Base-by-base conservation (phyloP, 2,797 vertebrate genomes). In the Sternotherus odoratus region DNA sequence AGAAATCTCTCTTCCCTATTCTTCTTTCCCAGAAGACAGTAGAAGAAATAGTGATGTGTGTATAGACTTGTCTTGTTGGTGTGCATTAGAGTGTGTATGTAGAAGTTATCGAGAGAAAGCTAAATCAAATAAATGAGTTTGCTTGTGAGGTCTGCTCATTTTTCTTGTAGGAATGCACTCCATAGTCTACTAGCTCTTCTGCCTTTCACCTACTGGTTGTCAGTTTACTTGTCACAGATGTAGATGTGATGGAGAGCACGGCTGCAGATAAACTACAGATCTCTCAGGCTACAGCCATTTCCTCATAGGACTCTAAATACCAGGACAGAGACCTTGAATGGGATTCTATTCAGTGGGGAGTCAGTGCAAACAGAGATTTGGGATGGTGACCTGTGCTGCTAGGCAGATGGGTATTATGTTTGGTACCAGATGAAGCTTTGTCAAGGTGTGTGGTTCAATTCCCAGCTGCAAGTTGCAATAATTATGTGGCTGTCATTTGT, bases 381-480 rank as follows among this genome's bases (percentile, higher is more conserved):
- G 50, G 48, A 94, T 82, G 19, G 56, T 24, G 24, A 74, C 39
- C 12, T 28, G 12, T 74, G 26, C 13, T 46, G 49, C 56, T 91
- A 80, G 91, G 72, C n/a, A 54, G 48, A 79, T 12, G 74, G 63
- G 12, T 79, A 75, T 30, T 91, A 80, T 83, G 11, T 90, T 85
- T 82, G 43, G 50, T 86, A 85, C 88, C 88, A 90, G 86, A 87
- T 95, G 87, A 91, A 80, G 85, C 87, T 88, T 80, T 83, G 60
- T 83, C 83, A 94, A 91, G 39, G 36, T 28, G 13, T 75, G 30
- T 60, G 86, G 33, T 72, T 91, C 91, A 36, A 92, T 83, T 91
- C 95, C 54, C 87, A 90, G 80, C n/a, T 12, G 5, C 19, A n/a
- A 69, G 10, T 39, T 39, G 63, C 63, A 69, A 39, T 69, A 36